Evolutionary conservation across 2,888 invertebrate genomes (phyloP), one percentile per base, ranked within the genome.

Genomic region (Hymenopus coronatus): DNA sequence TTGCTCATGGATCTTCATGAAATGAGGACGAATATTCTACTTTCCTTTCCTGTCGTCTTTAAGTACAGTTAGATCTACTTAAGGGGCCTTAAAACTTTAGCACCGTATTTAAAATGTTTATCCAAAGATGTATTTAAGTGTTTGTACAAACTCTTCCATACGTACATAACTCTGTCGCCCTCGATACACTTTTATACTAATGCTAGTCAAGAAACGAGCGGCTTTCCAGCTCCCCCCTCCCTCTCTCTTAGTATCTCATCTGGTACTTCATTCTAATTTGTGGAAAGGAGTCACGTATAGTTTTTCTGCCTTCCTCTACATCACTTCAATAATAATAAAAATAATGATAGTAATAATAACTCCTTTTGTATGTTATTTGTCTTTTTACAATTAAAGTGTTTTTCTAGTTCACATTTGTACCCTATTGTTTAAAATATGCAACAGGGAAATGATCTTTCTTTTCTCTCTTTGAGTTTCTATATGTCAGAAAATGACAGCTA

Each of bases 361-460:
- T 87, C 88, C 82, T 90, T 88, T 54, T 90, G 86, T 88, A 88
- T 85, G 86, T 89, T 88, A 85, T 81, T 84, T 89, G 90, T 90
- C 90, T 89, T 90, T 90, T 90, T 89, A 90, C 89, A 90, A 88
- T 83, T 28, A 84, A 88, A 86, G 27, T 85, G 84, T 89, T 90
- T 89, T 90, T 88, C 89, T 90, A 90, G 89, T 85, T 89, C 54
- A 87, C 54, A 88, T 88, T 87, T 70, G 15, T 70, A 70, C 20
- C 6, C 6, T 70, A 70, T 6, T 70, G 54, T 20, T 70, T 70
- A 20, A 70, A 70, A 70, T 70, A 25, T 70, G 0, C 4, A 20
- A 20, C 2, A 70, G 54, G 54, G 3, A 15, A 70, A 25, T 70
- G 54, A 25, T 70, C 54, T 70, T 70, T 20, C 54, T 20, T 70